These are phyloP conservation scores for Odontomyia ornata DNA, from an alignment of 2,888 invertebrate genomes.

Conservation along the genomic window DNA sequence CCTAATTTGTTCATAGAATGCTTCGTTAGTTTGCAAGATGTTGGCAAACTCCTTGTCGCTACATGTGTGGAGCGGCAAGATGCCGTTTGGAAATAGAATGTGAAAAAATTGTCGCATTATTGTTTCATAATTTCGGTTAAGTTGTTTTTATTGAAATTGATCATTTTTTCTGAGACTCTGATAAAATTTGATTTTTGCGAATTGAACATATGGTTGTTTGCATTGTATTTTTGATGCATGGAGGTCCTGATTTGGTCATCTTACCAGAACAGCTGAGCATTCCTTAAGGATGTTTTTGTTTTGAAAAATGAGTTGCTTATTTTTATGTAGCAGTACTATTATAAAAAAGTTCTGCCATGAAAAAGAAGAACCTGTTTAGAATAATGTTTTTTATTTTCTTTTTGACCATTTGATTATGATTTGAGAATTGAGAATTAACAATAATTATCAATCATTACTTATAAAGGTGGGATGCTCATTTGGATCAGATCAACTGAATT, in stretches of 20 bases:
- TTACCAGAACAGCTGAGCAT: background rate
- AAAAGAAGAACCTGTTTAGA: no score
- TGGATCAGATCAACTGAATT: no score
- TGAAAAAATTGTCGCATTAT: slow-evolving; percentile 1
- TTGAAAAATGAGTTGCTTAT: no score
- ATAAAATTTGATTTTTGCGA: background rate
- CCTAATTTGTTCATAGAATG: slow-evolving; percentile 24
- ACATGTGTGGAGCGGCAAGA: background rate
- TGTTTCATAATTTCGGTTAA: background rate
- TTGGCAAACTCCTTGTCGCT: background rate
- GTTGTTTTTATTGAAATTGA: background rate
- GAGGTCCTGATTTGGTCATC: background rate
- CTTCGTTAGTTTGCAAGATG: slow-evolving; percentile 1
- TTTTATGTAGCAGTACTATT: no score
- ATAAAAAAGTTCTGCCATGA: no score
- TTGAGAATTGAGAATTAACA: no score
- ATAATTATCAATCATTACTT: no score
- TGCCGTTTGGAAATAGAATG: background rate
- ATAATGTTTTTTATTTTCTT: no score
- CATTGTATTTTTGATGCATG: background rate
- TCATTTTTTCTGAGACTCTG: background rate
- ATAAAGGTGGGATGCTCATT: no score
- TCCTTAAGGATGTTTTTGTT: no score
- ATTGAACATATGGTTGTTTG: background rate
- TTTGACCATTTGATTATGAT: no score